These are phyloP conservation scores for Drosophila rufa DNA, from an alignment of 1,140 invertebrate genomes.

Conservation along the genomic window DNA sequence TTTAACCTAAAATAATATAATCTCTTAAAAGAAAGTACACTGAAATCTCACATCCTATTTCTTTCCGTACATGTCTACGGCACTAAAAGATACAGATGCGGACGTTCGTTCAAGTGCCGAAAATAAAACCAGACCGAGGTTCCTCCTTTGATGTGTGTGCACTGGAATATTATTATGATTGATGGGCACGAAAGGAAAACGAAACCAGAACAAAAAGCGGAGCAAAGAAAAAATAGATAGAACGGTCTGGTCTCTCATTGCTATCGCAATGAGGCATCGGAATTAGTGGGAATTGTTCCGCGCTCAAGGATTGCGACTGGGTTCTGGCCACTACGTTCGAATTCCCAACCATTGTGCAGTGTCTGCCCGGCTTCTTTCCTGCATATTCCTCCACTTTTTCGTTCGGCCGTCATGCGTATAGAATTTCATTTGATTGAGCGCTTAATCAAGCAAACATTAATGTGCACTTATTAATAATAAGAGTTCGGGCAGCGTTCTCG, in stretches of 20 bases:
- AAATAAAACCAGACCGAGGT: constrained; percentile 67
- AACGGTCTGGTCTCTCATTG: constrained; percentile 22
- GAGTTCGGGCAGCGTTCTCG: constrained; percentile 54
- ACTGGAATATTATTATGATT: constrained; percentile 70
- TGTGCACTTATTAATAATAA: constrained; percentile 83
- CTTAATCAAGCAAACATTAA: constrained; percentile 83
- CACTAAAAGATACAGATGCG: constrained; percentile 38
- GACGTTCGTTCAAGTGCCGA: constrained; percentile 64
- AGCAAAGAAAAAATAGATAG: constrained; percentile 10
- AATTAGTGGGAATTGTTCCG: constrained; percentile 39
- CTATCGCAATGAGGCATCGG: constrained; percentile 65
- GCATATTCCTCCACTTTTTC: constrained; percentile 29
- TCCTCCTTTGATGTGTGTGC: constrained; percentile 55
- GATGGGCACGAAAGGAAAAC: constrained; percentile 56
- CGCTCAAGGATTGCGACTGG: constrained; percentile 16
- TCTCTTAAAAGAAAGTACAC: not conserved
- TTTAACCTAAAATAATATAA: not conserved
- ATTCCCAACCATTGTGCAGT: constrained; percentile 27
- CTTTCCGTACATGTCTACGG: constrained; percentile 1
- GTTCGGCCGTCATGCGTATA: constrained; percentile 73
- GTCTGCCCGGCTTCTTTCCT: constrained; percentile 13
- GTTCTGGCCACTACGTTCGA: not conserved
- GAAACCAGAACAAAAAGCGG: constrained; percentile 28
- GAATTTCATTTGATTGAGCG: constrained; percentile 83
- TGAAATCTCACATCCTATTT: not conserved